Conservation (phyloP, 2,888 invertebrate species). For the Heliconius aoede region DNA sequence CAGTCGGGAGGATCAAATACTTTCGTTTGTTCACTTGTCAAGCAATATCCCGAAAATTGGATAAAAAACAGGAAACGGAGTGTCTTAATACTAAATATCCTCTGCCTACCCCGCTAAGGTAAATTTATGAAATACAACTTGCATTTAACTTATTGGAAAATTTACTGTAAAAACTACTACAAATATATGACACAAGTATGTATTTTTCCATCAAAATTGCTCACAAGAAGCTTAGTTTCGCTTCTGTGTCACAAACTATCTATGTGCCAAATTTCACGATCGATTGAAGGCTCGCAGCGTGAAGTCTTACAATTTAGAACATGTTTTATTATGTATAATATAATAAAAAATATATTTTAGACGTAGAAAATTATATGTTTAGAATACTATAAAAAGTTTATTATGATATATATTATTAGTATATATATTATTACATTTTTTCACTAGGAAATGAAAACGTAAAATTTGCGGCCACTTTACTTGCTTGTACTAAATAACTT, state of each 20-base stretch:
- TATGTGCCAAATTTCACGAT: conserved; percentile 28
- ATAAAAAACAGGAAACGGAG: neutral
- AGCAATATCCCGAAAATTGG: too few species aligned
- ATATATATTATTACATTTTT: too few species aligned
- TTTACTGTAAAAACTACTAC: neutral
- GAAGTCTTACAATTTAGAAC: conserved; percentile 24
- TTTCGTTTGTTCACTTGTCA: too few species aligned
- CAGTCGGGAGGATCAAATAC: too few species aligned
- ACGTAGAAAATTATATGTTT: too few species aligned
- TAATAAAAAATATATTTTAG: too few species aligned
- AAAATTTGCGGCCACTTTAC: too few species aligned
- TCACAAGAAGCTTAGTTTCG: conserved; percentile 12
- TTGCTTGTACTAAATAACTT: neutral
- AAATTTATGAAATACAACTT: neutral
- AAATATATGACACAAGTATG: neutral
- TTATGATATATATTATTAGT: too few species aligned
- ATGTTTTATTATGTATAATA: too few species aligned
- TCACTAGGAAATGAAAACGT: too few species aligned
- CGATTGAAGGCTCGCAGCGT: conserved; percentile 24
- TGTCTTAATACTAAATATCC: neutral
- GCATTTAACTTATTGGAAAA: neutral
- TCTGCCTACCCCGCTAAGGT: neutral
- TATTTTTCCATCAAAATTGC: conserved; percentile 18
- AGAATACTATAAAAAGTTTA: too few species aligned
- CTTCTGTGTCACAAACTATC: conserved; percentile 17